Conservation (phyloP, 2,888 invertebrate species). For the Ichneumon xanthorius region DNA sequence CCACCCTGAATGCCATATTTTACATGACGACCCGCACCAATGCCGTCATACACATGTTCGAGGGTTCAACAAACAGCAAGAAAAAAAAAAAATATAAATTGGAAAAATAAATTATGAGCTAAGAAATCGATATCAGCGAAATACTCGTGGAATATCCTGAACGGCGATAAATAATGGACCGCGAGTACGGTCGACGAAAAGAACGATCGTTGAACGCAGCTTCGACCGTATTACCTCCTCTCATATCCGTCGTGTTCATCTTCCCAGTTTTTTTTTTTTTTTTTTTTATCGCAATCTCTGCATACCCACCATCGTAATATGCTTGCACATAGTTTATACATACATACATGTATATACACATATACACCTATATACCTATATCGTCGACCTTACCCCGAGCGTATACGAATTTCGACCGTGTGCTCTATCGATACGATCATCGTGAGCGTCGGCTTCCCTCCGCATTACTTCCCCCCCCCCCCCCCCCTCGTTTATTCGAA, state of each 20-base stretch:
- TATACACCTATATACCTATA: slow-evolving; percentile 7
- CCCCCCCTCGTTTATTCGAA: slow-evolving; percentile 33
- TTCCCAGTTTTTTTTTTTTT: slow-evolving; percentile 43
- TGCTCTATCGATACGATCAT: slow-evolving; percentile 57
- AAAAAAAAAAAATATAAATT: slow-evolving; percentile 9
- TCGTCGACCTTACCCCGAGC: slow-evolving; percentile 18
- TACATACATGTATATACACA: not conserved
- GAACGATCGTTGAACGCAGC: slow-evolving; percentile 56
- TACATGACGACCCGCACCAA: not conserved
- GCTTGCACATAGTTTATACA: slow-evolving; percentile 1
- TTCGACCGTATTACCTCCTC: slow-evolving; percentile 47
- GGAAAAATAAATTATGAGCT: not conserved
- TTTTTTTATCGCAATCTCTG: slow-evolving; percentile 54
- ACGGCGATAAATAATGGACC: slow-evolving; percentile 57
- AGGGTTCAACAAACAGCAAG: not conserved
- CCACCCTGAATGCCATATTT: not conserved
- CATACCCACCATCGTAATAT: slow-evolving; percentile 24
- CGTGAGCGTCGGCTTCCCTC: slow-evolving; percentile 18
- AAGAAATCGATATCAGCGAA: slow-evolving; percentile 34
- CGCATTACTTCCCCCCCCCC: slow-evolving; percentile 17
- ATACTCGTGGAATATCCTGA: slow-evolving; percentile 27
- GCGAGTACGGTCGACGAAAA: slow-evolving; percentile 35
- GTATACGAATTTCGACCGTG: slow-evolving; percentile 14
- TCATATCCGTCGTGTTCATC: slow-evolving; percentile 60
- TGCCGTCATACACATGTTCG: not conserved